Percentiles rank a stretch among this genome's conserved stretches.
Conservation (phyloP, 2,888 invertebrate species). For the Gari tellinella region DNA sequence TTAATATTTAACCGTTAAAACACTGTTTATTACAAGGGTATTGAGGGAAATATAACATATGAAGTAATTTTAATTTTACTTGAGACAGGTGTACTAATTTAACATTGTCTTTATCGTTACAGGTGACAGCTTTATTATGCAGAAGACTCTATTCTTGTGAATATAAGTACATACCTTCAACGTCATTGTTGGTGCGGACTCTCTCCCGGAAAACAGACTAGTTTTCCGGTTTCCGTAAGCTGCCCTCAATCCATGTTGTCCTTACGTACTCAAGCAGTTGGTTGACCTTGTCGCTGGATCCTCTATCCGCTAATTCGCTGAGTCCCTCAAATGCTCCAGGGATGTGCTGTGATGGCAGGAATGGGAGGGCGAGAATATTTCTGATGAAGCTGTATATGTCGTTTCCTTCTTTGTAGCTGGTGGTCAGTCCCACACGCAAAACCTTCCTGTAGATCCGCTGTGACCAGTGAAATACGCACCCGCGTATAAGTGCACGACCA, state of each 20-base stretch:
- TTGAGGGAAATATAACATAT: too few species aligned
- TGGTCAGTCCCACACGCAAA: constrained; percentile 4
- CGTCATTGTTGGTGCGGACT: constrained; percentile 26
- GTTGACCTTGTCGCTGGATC: background rate
- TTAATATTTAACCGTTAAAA: too few species aligned
- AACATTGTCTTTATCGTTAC: too few species aligned
- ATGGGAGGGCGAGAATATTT: constrained; percentile 2
- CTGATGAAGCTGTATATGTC: constrained; percentile 1
- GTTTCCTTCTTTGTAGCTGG: background rate
- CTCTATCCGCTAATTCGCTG: background rate
- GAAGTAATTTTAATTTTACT: too few species aligned
- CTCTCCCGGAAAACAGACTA: constrained; percentile 16
- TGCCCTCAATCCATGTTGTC: constrained; percentile 13
- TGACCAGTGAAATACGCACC: constrained; percentile 9
- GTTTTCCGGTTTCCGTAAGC: constrained; percentile 14
- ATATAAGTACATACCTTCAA: constrained; percentile 10
- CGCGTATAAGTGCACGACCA: background rate
- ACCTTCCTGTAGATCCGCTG: constrained; percentile 5
- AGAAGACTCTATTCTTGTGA: too few species aligned
- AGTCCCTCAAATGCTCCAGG: constrained; percentile 3
- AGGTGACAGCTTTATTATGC: too few species aligned
- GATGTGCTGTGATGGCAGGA: constrained; percentile 16
- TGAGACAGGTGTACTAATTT: too few species aligned
- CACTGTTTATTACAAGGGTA: too few species aligned
- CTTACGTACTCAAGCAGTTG: constrained; percentile 5